Percentiles rank a stretch among this genome's conserved stretches.
Evolutionary conservation across 1,140 invertebrate species (phyloP).

Genomic region (Drosophila athabasca): DNA sequence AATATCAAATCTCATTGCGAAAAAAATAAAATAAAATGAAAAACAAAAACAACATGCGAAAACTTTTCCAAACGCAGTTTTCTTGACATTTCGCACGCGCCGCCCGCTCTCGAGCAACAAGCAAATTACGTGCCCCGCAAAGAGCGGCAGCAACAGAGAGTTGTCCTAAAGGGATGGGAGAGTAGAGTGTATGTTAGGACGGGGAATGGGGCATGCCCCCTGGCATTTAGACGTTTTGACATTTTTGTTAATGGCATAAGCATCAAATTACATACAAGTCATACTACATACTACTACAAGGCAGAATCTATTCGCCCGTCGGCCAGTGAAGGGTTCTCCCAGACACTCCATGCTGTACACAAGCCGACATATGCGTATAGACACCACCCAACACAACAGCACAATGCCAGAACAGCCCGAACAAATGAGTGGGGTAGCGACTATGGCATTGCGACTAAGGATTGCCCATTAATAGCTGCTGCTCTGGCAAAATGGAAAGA

Average conservation of each 20-base stretch:
- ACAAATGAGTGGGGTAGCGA: too few relatives aligned
- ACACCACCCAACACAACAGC: slow-evolving; percentile 18
- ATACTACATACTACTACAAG: slow-evolving; percentile 23
- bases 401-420: too few relatives aligned
- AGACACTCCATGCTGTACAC: not conserved
- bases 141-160: slow-evolving; percentile 3
- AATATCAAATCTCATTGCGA: slow-evolving; percentile 74
- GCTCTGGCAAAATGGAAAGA: too few relatives aligned
- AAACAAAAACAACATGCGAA: not conserved
- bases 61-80: slow-evolving; percentile 2
- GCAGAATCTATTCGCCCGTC: slow-evolving; percentile 41
- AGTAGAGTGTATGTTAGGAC: slow-evolving; percentile 7
- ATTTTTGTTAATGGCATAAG: slow-evolving; percentile 81
- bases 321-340: slow-evolving; percentile 55
- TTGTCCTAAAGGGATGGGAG: slow-evolving; percentile 3
- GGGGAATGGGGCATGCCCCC: slow-evolving; percentile 47
- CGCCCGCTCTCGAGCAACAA: slow-evolving; percentile 56
- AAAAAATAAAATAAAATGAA: slow-evolving; percentile 18
- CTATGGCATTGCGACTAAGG: too few relatives aligned
- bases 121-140: slow-evolving; percentile 71
- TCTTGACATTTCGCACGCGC: slow-evolving; percentile 70
- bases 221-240: slow-evolving; percentile 77
- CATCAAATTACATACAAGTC: slow-evolving; percentile 70
- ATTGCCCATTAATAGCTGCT: too few relatives aligned
- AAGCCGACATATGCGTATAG: not conserved